Conservation (phyloP, 1,140 invertebrate genomes). For the Cataglyphis hispanica region DNA sequence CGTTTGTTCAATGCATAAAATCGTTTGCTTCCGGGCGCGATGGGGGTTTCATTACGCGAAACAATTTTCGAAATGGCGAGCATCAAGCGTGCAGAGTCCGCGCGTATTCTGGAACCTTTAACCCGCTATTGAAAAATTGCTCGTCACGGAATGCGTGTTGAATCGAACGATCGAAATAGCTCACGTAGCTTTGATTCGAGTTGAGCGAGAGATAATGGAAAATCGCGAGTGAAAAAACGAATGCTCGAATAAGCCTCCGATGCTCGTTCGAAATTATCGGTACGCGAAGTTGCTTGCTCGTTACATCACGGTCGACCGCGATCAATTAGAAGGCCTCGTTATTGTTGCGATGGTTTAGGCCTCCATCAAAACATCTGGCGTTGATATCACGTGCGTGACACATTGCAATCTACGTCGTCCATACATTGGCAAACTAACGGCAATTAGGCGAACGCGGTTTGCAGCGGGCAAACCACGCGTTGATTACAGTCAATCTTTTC, state of each 20-base stretch:
- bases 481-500: constrained; percentile 23
- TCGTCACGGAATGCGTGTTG: constrained; percentile 52
- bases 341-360: background rate
- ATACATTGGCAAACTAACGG: too few relatives aligned
- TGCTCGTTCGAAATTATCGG: constrained; percentile 34
- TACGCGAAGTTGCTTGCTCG: constrained; percentile 16
- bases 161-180: constrained; percentile 32
- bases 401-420: constrained; percentile 20
- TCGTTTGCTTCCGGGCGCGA: constrained; percentile 31
- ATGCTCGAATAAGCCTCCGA: constrained; percentile 7
- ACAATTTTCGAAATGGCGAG: constrained; percentile 46
- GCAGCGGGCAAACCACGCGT: background rate
- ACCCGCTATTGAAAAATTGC: constrained; percentile 56
- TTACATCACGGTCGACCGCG: background rate
- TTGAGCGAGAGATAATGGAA: constrained; percentile 48
- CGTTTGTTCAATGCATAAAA: constrained; percentile 20
- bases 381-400: constrained; percentile 20
- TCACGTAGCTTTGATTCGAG: constrained; percentile 14
- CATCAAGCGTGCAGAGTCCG: background rate
- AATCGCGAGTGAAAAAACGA: constrained; percentile 46
- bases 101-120: constrained; percentile 39
- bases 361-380: background rate
- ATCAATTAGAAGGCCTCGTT: constrained; percentile 31
- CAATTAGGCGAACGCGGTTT: constrained; percentile 1
- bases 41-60: constrained; percentile 53